These are phyloP conservation scores for Rhorus exstirpatorius DNA, from an alignment of 2,888 invertebrate species.

Conservation along the genomic window DNA sequence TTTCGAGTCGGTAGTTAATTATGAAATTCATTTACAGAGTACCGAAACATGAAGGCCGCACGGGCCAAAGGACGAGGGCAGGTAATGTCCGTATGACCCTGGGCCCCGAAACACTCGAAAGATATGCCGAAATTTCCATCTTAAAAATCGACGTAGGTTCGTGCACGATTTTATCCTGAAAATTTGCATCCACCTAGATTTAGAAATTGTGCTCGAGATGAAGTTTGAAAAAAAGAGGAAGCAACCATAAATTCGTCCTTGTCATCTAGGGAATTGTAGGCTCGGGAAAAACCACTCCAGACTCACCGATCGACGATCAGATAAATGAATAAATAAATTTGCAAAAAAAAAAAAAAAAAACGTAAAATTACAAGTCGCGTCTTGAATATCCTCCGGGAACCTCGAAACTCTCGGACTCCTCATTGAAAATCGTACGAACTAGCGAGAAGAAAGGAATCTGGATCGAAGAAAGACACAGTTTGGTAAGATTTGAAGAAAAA, in stretches of 20 bases:
- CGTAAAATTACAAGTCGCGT: not conserved
- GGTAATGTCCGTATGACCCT: constrained; percentile 37
- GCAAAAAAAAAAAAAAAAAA: not conserved
- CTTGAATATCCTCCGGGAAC: not conserved
- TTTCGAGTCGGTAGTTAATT: not conserved
- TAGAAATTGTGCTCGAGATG: not conserved
- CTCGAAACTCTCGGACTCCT: too few relatives aligned
- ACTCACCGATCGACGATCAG: too few relatives aligned
- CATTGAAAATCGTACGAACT: not conserved
- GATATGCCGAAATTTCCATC: not conserved
- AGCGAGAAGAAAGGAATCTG: not conserved
- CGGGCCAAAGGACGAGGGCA: constrained; percentile 38
- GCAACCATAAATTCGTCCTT: too few relatives aligned
- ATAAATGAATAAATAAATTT: not conserved
- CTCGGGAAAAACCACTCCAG: too few relatives aligned
- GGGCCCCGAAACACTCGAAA: constrained; percentile 6
- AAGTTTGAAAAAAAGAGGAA: not conserved
- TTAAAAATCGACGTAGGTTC: constrained; percentile 41
- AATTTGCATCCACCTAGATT: not conserved
- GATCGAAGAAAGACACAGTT: not conserved
- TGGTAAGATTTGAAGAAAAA: not conserved
- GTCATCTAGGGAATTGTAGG: too few relatives aligned
- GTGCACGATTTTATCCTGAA: not conserved
- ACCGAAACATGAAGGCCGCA: constrained; percentile 62
- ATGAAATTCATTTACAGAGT: constrained; percentile 63